Percentiles rank a stretch among this genome's conserved stretches.
Evolutionary conservation across 2,113 vertebrate genomes (phyloP).

Genomic region (Lepus timidus): DNA sequence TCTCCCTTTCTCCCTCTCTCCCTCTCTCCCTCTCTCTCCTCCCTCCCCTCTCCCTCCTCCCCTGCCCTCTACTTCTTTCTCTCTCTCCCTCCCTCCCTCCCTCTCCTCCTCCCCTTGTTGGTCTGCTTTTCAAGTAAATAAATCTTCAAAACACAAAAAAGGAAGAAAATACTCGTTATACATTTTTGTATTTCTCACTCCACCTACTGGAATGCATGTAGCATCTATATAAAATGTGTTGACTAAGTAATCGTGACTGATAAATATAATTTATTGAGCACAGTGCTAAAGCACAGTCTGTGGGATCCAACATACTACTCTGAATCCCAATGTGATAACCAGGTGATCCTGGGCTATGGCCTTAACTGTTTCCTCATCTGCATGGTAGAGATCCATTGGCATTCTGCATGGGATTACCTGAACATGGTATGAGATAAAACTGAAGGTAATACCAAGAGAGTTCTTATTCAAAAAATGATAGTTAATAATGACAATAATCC

Average conservation of each 20-base stretch:
- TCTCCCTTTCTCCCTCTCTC: no score
- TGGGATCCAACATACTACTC: neutral
- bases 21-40: no score
- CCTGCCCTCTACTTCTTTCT: no score
- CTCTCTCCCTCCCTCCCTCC: no score
- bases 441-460: neutral
- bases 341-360: neutral
- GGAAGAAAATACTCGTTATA: neutral
- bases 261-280: neutral
- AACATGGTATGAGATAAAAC: neutral
- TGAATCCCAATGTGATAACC: neutral
- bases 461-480: neutral
- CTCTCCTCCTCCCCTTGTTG: no score
- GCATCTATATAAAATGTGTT: conserved; percentile 43
- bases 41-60: no score
- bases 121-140: no score
- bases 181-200: conserved; percentile 39
- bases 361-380: neutral
- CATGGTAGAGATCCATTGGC: neutral
- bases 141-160: no score
- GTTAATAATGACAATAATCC: neutral
- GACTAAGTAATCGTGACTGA: conserved; percentile 17
- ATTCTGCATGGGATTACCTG: neutral
- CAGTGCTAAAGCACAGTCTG: neutral
- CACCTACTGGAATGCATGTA: neutral